Conservation (phyloP, 2,888 invertebrate species). For the Boloria euphrosyne region DNA sequence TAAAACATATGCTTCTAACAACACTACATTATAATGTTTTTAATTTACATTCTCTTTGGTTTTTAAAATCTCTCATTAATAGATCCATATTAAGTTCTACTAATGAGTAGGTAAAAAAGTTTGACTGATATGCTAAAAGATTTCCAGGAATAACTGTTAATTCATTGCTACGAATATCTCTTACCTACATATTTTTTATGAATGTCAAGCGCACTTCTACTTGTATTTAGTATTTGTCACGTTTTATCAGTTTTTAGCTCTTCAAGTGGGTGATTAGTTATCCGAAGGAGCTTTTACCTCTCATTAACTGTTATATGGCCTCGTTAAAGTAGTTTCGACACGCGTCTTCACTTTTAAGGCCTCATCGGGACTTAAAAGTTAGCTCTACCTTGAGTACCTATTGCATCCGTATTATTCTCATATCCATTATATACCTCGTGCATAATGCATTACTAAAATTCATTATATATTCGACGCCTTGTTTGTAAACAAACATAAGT, state of each 20-base stretch:
- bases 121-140: background rate
- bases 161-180: constrained; percentile 22
- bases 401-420: background rate
- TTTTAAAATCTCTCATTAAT: background rate
- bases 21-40: background rate
- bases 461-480: constrained; percentile 6
- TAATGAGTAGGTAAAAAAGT: background rate
- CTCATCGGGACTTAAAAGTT: constrained; percentile 12
- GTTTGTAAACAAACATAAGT: constrained; percentile 21
- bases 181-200: constrained; percentile 29
- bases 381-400: background rate
- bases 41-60: no score
- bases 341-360: constrained; percentile 48
- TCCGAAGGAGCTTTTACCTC: constrained; percentile 70
- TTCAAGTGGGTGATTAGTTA: constrained; percentile 54
- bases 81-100: background rate
- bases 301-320: constrained; percentile 75
- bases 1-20: no score
- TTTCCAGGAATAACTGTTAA: constrained; percentile 27
- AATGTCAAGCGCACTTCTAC: constrained; percentile 34
- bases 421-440: background rate
- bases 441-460: constrained; percentile 3
- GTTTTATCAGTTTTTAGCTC: constrained; percentile 47
- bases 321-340: constrained; percentile 63
- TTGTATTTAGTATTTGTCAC: constrained; percentile 45